phyloP scores from a whole-genome alignment of 2,888 invertebrate genomes.

The Stenchaetothrips biformis region DNA sequence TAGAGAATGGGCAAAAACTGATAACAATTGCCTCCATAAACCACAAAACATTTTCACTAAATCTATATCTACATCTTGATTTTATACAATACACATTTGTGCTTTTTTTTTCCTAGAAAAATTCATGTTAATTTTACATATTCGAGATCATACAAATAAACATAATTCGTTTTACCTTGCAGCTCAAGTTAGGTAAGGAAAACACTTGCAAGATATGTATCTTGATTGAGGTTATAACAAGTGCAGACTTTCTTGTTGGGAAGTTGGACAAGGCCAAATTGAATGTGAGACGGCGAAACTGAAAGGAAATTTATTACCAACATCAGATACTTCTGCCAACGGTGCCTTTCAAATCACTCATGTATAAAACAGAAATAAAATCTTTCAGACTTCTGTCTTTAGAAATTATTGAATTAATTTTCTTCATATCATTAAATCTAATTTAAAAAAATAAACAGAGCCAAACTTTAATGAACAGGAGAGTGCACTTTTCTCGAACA shows the following conservation, averaged over 20 bases:
- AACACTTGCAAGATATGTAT: background rate
- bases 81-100: conserved; percentile 2
- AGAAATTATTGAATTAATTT: too few relatives aligned
- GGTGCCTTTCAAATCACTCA: too few relatives aligned
- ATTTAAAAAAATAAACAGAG: background rate
- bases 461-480: background rate
- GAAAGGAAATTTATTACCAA: too few relatives aligned
- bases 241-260: background rate
- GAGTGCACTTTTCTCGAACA: too few relatives aligned
- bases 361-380: background rate
- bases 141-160: background rate
- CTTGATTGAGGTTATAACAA: background rate
- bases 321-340: too few relatives aligned
- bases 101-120: conserved; percentile 1
- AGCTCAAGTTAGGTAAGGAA: too few relatives aligned
- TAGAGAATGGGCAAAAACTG: background rate
- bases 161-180: background rate
- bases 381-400: conserved; percentile 12
- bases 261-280: too few relatives aligned
- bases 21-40: background rate
- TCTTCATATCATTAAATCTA: background rate
- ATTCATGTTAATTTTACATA: background rate
- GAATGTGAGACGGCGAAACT: too few relatives aligned
- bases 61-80: background rate
- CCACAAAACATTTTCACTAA: background rate